Conservation (phyloP, 2,888 invertebrate genomes). For the Neuroscelio doddi region DNA sequence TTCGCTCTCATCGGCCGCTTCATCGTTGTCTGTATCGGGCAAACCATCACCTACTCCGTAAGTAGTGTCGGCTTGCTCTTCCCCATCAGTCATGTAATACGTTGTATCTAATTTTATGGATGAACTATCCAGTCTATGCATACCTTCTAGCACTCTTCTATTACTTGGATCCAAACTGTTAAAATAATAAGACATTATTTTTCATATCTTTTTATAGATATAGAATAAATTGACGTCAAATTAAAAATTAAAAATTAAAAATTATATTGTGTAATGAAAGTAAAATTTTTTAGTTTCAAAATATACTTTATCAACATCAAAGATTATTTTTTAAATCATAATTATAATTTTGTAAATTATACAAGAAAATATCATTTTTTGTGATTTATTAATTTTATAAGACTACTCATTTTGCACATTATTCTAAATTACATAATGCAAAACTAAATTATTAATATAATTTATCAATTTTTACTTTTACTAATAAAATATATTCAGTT, state of each 20-base stretch:
- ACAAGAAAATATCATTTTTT: too few relatives aligned
- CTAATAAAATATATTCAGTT: too few relatives aligned
- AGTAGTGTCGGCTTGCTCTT: constrained; percentile 73
- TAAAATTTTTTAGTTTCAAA: too few relatives aligned
- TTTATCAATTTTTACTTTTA: too few relatives aligned
- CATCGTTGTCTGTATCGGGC: constrained; percentile 72
- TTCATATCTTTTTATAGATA: not conserved
- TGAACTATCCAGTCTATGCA: constrained; percentile 76
- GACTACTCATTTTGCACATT: too few relatives aligned
- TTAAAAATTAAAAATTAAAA: constrained; percentile 1
- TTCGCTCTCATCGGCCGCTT: constrained; percentile 74
- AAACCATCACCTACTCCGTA: constrained; percentile 73
- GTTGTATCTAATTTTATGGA: constrained; percentile 73
- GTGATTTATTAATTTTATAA: too few relatives aligned
- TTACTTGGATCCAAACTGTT: constrained; percentile 78
- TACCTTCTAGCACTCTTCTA: constrained; percentile 77
- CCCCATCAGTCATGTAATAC: constrained; percentile 74
- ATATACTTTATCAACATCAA: too few relatives aligned
- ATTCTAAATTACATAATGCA: too few relatives aligned
- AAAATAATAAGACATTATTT: constrained; percentile 37
- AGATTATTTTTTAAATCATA: too few relatives aligned
- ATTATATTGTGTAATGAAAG: too few relatives aligned
- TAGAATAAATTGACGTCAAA: not conserved
- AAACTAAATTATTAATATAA: too few relatives aligned
- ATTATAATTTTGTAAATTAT: too few relatives aligned